Conservation (phyloP, 2,113 vertebrate genomes). For the Oncorhynchus mykiss region DNA sequence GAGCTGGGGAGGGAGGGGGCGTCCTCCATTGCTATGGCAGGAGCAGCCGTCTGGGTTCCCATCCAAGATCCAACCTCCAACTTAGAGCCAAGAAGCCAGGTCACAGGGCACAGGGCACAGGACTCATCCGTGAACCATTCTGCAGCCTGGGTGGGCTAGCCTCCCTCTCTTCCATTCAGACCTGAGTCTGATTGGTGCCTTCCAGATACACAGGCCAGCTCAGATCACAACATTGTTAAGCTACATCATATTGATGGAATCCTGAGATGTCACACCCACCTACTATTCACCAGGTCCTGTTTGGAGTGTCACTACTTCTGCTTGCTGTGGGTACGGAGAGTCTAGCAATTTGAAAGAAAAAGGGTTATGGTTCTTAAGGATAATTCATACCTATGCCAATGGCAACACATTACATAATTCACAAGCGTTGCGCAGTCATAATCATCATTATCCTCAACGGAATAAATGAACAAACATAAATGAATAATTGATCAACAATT, state of each 20-base stretch:
- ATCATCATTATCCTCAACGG: no score
- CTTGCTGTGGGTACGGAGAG: background rate
- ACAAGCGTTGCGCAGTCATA: no score
- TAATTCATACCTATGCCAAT: background rate
- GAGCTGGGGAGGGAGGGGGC: background rate
- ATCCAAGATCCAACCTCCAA: slow-evolving; percentile 31
- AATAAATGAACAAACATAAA: background rate
- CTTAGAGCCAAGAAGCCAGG: slow-evolving; percentile 49
- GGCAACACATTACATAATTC: background rate
- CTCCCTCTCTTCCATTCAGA: slow-evolving; percentile 17
- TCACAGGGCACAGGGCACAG: slow-evolving; percentile 36
- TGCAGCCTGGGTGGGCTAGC: slow-evolving; percentile 46
- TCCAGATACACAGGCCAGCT: background rate
- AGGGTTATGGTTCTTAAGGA: background rate
- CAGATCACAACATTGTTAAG: background rate
- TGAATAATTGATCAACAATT: background rate
- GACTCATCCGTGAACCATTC: slow-evolving; percentile 9
- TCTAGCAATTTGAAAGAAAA: background rate
- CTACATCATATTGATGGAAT: background rate
- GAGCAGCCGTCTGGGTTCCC: slow-evolving; percentile 41
- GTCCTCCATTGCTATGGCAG: slow-evolving; percentile 19
- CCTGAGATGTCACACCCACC: background rate
- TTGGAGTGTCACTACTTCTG: background rate
- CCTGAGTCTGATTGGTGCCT: slow-evolving; percentile 19
- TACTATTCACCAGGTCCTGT: background rate